Evolutionary conservation across 1,140 invertebrate species (phyloP), one percentile per base, ranked within the genome.

Genomic region (Drosophila yakuba): DNA sequence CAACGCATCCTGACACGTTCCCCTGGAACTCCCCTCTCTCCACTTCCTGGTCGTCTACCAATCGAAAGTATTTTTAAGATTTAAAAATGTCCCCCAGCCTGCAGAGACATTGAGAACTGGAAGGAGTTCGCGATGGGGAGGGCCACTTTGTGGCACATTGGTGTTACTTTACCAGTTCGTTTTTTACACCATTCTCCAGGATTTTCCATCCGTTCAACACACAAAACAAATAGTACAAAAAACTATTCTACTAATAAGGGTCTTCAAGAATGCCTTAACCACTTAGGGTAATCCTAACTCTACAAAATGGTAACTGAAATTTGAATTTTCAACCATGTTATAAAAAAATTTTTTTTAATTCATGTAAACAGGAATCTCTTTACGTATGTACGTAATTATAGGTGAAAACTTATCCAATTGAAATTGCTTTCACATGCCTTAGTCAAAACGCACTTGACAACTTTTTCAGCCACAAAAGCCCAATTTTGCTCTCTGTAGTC

Each of bases 61-160:
- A 80, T 74, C 67, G 60, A 71, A 76, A 79, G 75, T 72, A 66
- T 72, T 79, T 79, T 76, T 64, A 79, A 83, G 80, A 84, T 84
- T 84, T 84, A 76, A 83, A 84, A 80, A 54, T 76, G 64, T 74
- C 73, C 61, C 58, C 45, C 73, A 59, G 58, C 73, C 63, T 44
- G 54, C 25, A 35, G n/a, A 72, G 67, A 58, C 66, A 74, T 58
- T 44, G 64, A 71, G 64, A 68, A 68, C 64, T 54, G 32, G 52
- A 44, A 36, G 28, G 23, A 35, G 35, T 20, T 20, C 12, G 11
- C 11, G 7, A 38, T n/a, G 39, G 36, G 45, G 25, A 67, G n/a
- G 57, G 67, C 74, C 77, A 80, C 80, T 85, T 84, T 85, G 72
- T 78, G 44, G 59, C 72, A 55, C 81, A 69, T 67, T 77, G 76